phyloP scores from a whole-genome alignment of 2,888 invertebrate genomes.

The Pandemis cinnamomeana region DNA sequence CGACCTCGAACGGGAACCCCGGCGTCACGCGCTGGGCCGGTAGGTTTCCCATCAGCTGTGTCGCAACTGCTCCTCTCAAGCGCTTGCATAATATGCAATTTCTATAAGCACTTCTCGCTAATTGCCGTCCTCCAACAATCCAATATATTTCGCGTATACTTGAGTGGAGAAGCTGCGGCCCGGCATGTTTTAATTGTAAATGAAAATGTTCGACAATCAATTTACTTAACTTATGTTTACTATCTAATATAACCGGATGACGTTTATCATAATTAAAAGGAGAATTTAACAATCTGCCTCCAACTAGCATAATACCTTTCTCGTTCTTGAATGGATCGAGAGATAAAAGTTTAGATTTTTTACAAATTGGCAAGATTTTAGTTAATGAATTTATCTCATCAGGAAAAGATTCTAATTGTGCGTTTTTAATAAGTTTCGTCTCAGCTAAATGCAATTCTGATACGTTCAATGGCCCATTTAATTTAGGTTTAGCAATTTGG shows the following conservation, averaged over 20 bases:
- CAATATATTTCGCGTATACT: slow-evolving; percentile 31
- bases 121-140: slow-evolving; percentile 22
- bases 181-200: slow-evolving; percentile 34
- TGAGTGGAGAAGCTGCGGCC: slow-evolving; percentile 44
- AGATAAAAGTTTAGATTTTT: slow-evolving; percentile 8
- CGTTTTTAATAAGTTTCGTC: background rate
- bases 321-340: slow-evolving; percentile 21
- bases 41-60: slow-evolving; percentile 43
- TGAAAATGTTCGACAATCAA: slow-evolving; percentile 42
- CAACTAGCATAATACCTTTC: slow-evolving; percentile 3
- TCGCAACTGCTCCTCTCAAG: slow-evolving; percentile 30
- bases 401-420: background rate
- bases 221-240: slow-evolving; percentile 36
- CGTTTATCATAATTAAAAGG: slow-evolving; percentile 33
- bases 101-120: slow-evolving; percentile 33
- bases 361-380: background rate
- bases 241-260: slow-evolving; percentile 36
- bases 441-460: background rate
- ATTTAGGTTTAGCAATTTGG: background rate
- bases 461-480: background rate
- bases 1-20: slow-evolving; percentile 35
- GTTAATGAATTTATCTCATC: background rate
- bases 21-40: slow-evolving; percentile 27
- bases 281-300: slow-evolving; percentile 16
- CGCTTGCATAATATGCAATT: slow-evolving; percentile 38